Percentiles rank a stretch among this genome's conserved stretches.
Evolutionary conservation across 1,140 invertebrate species (phyloP).

Genomic region (Drosophila setifemur): DNA sequence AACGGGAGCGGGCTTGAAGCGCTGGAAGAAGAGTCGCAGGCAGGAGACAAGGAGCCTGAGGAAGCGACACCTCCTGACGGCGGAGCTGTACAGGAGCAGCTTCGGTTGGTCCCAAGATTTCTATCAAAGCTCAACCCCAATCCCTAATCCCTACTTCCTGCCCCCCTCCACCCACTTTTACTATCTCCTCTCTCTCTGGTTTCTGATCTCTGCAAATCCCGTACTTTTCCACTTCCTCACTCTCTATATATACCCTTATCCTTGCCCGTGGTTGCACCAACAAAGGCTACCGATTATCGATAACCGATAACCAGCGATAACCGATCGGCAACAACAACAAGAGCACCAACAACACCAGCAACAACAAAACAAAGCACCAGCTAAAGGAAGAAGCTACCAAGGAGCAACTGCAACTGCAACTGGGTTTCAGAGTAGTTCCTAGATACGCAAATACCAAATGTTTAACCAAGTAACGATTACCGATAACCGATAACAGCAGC

Average conservation of each 20-base stretch:
- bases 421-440: too few species aligned
- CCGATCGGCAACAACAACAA: conserved; percentile 15
- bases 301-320: conserved; percentile 15
- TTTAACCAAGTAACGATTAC: neutral
- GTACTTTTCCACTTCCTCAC: neutral
- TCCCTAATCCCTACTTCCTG: neutral
- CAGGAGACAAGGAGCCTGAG: conserved; percentile 4
- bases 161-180: neutral
- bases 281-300: neutral
- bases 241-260: neutral
- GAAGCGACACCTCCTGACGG: conserved; percentile 40
- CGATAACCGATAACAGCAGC: neutral
- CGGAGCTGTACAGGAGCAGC: conserved; percentile 23
- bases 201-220: conserved; percentile 6
- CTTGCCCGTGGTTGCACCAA: conserved; percentile 27
- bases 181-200: neutral
- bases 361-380: neutral
- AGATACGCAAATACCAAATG: neutral
- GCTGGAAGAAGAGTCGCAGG: conserved; percentile 54
- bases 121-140: neutral
- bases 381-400: conserved; percentile 4
- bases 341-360: conserved; percentile 9
- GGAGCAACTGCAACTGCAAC: neutral
- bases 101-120: conserved; percentile 59
- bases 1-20: conserved; percentile 45